Base-by-base conservation (phyloP, 2,888 invertebrate genomes). In the Caenorhabditis zanzibari region DNA sequence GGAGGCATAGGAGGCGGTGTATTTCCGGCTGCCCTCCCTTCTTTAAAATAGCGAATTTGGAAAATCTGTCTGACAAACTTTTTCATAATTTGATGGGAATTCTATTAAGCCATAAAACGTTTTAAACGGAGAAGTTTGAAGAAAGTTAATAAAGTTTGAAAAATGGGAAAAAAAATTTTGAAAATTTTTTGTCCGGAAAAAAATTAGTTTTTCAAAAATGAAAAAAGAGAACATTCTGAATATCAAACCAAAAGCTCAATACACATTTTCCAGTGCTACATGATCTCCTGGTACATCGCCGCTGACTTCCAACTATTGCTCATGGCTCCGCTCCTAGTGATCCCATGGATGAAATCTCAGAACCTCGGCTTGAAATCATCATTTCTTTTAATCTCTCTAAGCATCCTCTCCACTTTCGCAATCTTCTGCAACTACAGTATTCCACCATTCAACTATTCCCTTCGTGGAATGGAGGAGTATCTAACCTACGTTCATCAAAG, bases 241-340 rank as follows among this genome's bases (percentile, higher is more conserved):
- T n/a, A n/a, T n/a, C n/a, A n/a, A n/a, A n/a, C n/a, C n/a, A n/a
- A 22, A 35, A 24, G 14, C 56, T 32, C 32, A 32, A 32, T 32
- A 32, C 32, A 32, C n/a, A 32, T 47, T 47, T 47, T 47, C 24
- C 59, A 72, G 72, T 85, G 85, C 38, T 82, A 76, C 54, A 28
- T 35, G 2, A 32, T 76, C 22, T 59, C 80, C n/a, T 85, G 85
- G 85, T 85, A 85, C 44, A 49, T 83, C 16, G 77, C 85, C 0
- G 71, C 52, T 2, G 85, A 85, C 63, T 76, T 75, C 12, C 85
- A 85, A 41, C 47, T 81, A 19, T 72, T 81, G 35, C 9, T 81
- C 12, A 26, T 83, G 3, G 52, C 79, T n/a, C 83, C 85, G 0
- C 38, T 85, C 12, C 47, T 85, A n/a, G 22, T 83, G 6, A 63